These are phyloP conservation scores for Amaurobius ferox DNA, from an alignment of 2,888 invertebrate species.

Conservation along the genomic window DNA sequence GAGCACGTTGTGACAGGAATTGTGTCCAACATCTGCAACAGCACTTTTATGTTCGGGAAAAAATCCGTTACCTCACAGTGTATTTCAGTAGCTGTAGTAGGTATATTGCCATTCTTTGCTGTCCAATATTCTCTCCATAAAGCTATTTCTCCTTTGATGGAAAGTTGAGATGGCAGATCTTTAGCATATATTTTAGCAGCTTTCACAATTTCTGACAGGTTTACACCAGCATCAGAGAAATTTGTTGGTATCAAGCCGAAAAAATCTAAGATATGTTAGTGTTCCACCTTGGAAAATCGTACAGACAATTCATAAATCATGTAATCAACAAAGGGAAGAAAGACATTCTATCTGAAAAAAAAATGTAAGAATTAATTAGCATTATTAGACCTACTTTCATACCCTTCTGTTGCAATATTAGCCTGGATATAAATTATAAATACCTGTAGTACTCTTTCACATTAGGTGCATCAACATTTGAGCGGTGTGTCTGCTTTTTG, in stretches of 20 bases:
- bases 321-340: background rate
- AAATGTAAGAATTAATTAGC: background rate
- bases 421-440: background rate
- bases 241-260: background rate
- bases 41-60: background rate
- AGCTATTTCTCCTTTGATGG: conserved; percentile 5
- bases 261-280: background rate
- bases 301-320: background rate
- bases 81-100: background rate
- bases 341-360: conserved; percentile 6
- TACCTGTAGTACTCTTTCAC: conserved; percentile 9
- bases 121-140: background rate
- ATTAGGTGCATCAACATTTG: background rate
- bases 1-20: background rate
- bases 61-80: background rate
- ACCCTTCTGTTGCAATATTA: background rate
- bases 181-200: background rate
- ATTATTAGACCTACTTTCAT: background rate
- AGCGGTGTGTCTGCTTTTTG: background rate
- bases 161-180: background rate
- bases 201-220: background rate
- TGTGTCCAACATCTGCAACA: background rate
- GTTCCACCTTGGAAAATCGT: background rate
- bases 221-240: background rate
- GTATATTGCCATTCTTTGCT: background rate